Conservation (phyloP, 2,888 invertebrate genomes). For the Xestia rhomboidea region DNA sequence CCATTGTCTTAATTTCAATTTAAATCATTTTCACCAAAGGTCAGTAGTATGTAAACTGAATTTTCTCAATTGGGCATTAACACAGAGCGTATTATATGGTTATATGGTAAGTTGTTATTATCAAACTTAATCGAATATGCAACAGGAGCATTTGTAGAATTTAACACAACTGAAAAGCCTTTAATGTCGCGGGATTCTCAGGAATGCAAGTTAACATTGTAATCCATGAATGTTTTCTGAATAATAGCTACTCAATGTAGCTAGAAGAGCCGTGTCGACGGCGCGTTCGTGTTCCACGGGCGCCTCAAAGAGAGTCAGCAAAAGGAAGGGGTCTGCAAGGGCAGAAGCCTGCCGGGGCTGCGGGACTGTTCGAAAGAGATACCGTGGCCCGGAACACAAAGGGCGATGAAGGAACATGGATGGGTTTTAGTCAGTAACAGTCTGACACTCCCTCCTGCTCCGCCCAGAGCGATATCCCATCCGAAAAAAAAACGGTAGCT, state of each 20-base stretch:
- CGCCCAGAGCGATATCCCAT: too few species aligned
- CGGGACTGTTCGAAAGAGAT: too few species aligned
- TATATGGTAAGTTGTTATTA: constrained; percentile 1
- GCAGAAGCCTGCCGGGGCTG: too few species aligned
- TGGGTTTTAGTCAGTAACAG: too few species aligned
- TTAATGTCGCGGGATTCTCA: constrained; percentile 30
- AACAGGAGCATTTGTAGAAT: constrained; percentile 27
- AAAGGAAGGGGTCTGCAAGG: too few species aligned
- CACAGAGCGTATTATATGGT: not conserved
- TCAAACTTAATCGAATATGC: constrained; percentile 28
- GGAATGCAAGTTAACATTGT: not conserved
- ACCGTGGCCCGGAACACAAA: too few species aligned
- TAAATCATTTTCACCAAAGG: not conserved
- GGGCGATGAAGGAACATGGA: too few species aligned
- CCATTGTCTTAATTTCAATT: not conserved
- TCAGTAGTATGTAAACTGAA: not conserved
- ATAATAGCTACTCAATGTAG: not conserved
- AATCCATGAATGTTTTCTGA: not conserved
- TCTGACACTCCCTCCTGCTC: too few species aligned
- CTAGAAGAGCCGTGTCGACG: too few species aligned
- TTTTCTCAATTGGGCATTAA: not conserved
- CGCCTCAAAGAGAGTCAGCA: too few species aligned
- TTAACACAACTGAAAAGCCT: not conserved
- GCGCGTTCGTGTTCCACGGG: too few species aligned
- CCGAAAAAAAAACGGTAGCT: too few species aligned